A percentile compares a stretch with the other conserved stretches of the same genome.
These are phyloP conservation scores for Prosapia bicincta DNA, from an alignment of 2,888 invertebrate species.

Conservation along the genomic window DNA sequence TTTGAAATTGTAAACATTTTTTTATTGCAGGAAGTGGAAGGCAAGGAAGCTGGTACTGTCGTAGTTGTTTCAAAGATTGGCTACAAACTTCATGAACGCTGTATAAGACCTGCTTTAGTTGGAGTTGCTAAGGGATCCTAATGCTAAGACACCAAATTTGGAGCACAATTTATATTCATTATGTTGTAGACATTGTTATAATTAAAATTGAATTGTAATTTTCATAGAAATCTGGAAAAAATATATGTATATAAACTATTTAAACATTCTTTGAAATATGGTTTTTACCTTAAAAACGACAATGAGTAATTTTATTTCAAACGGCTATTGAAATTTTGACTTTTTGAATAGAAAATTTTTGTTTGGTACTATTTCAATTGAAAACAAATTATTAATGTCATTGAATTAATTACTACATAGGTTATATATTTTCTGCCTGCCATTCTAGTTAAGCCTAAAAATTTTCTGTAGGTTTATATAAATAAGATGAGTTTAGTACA, in stretches of 20 bases:
- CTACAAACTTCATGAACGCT: slow-evolving; percentile 90
- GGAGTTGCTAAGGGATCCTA: slow-evolving; percentile 74
- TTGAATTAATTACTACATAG: too few relatives aligned
- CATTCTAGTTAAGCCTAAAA: too few relatives aligned
- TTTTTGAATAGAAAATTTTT: too few relatives aligned
- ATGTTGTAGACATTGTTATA: not conserved
- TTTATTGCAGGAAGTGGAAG: slow-evolving; percentile 63
- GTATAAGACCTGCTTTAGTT: slow-evolving; percentile 93
- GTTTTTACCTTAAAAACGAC: not conserved
- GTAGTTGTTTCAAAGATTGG: slow-evolving; percentile 94
- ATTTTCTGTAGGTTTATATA: too few relatives aligned
- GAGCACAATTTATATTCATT: too few relatives aligned
- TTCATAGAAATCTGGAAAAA: not conserved
- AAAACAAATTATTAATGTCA: too few relatives aligned
- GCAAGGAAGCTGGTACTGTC: slow-evolving; percentile 80
- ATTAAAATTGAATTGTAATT: not conserved
- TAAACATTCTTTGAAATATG: not conserved
- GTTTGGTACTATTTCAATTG: too few relatives aligned
- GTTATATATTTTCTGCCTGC: too few relatives aligned
- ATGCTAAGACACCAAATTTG: not conserved
- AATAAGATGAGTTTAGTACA: too few relatives aligned
- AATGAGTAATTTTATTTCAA: too few relatives aligned
- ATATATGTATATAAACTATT: not conserved
- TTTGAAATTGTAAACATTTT: too few relatives aligned
- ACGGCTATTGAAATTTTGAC: too few relatives aligned